Evolutionary conservation across 2,888 invertebrate genomes (phyloP).

Genomic region (Melolontha melolontha): DNA sequence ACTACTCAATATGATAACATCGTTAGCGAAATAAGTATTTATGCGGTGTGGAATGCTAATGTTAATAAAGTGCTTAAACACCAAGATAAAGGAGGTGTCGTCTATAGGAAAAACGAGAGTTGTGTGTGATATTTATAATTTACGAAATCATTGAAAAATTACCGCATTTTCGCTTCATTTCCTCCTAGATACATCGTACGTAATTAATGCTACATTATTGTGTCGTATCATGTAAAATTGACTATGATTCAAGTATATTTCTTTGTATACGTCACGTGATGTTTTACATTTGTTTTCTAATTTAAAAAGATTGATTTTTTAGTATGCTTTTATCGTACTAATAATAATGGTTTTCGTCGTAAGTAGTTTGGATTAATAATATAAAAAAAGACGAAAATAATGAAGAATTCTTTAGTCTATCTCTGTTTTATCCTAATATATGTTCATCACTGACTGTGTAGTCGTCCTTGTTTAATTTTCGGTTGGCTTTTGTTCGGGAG

Average conservation of each 20-base stretch:
- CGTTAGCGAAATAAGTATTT: too few relatives aligned
- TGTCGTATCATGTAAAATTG: constrained; percentile 37
- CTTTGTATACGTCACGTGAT: constrained; percentile 16
- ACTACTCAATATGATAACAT: too few relatives aligned
- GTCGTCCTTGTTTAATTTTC: constrained; percentile 62
- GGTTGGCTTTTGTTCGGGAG: constrained; percentile 50
- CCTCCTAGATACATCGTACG: neutral
- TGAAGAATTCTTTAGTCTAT: constrained; percentile 17
- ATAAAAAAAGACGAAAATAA: constrained; percentile 5
- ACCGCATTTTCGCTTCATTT: too few relatives aligned
- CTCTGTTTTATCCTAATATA: constrained; percentile 1
- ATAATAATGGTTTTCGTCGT: constrained; percentile 16
- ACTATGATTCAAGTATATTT: constrained; percentile 32
- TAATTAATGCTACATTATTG: constrained; percentile 12
- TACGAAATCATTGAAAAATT: too few relatives aligned
- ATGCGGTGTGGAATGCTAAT: too few relatives aligned
- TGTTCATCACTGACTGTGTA: constrained; percentile 62
- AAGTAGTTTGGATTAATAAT: constrained; percentile 20
- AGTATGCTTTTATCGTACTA: constrained; percentile 14
- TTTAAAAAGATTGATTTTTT: neutral
- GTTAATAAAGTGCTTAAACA: too few relatives aligned
- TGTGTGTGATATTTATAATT: too few relatives aligned
- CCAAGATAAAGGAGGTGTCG: too few relatives aligned
- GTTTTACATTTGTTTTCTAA: constrained; percentile 7
- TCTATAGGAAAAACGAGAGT: too few relatives aligned